phyloP scores from a whole-genome alignment of 2,797 vertebrate genomes.

The Macrochelys suwanniensis region DNA sequence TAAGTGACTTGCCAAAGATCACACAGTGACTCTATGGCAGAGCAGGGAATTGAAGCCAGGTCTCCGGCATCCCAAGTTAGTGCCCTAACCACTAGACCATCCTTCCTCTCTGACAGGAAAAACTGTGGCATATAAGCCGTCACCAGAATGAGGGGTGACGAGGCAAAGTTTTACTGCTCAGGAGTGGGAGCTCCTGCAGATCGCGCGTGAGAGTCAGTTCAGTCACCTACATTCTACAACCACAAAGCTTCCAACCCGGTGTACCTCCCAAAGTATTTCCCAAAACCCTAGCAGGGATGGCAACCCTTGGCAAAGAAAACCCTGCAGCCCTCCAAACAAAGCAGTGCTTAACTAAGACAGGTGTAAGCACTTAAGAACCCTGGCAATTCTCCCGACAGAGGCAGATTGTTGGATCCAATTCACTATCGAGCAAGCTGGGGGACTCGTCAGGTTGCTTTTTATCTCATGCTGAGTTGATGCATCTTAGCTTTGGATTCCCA shows the following conservation, averaged over 20 bases:
- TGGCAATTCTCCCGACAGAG: neutral
- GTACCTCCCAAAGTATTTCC: neutral
- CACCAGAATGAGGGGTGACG: neutral
- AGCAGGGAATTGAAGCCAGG: neutral
- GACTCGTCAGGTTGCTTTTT: neutral
- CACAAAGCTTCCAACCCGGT: neutral
- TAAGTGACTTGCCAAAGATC: neutral
- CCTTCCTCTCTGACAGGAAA: neutral
- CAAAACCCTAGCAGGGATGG: fast-evolving
- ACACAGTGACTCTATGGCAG: neutral
- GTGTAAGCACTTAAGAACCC: neutral
- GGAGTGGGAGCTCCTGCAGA: neutral
- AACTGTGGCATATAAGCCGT: neutral
- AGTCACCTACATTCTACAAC: fast-evolving
- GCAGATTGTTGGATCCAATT: neutral
- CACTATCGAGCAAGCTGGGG: neutral
- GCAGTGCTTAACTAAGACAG: fast-evolving
- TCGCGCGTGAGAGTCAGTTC: fast-evolving
- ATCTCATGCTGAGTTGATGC: neutral
- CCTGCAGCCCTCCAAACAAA: neutral
- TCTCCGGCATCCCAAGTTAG: neutral
- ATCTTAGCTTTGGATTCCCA: neutral
- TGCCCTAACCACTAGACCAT: neutral
- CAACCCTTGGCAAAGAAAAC: fast-evolving
- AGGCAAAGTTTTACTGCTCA: neutral